phyloP scores from a whole-genome alignment of 64 coral and sea anemone genomes.

The Montipora efflorescens region DNA sequence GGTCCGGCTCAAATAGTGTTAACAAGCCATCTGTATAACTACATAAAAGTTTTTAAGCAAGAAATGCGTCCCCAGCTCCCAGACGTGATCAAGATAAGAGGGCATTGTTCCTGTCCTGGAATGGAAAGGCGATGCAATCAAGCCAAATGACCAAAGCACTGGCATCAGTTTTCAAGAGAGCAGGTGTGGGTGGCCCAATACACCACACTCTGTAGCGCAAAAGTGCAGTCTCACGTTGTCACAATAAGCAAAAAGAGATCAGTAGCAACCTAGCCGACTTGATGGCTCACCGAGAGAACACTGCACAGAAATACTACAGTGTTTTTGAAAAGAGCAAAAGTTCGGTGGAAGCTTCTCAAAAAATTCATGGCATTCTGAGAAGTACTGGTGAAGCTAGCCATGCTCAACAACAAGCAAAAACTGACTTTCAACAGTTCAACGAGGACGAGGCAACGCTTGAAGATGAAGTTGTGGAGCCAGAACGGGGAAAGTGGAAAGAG shows the following conservation, averaged over 20 bases:
- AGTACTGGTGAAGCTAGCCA: neutral
- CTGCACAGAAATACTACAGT: slow-evolving; percentile 49
- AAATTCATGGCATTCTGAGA: neutral
- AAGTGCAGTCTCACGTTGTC: slow-evolving; percentile 20
- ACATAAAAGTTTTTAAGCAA: slow-evolving; percentile 29
- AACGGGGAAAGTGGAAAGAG: slow-evolving; percentile 7
- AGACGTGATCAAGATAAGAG: neutral
- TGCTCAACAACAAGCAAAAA: neutral
- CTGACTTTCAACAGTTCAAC: neutral
- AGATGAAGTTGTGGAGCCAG: neutral
- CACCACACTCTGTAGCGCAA: slow-evolving; percentile 44
- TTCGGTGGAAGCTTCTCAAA: neutral
- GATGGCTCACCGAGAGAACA: slow-evolving; percentile 49
- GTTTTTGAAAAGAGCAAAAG: slow-evolving; percentile 20
- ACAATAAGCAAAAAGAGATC: slow-evolving; percentile 39
- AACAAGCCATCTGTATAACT: slow-evolving; percentile 26
- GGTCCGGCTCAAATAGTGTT: slow-evolving; percentile 32
- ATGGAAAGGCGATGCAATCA: slow-evolving; percentile 13
- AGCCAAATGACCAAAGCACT: slow-evolving; percentile 25
- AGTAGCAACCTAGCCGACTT: slow-evolving; percentile 39
- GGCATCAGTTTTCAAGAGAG: slow-evolving; percentile 43
- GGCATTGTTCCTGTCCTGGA: slow-evolving; percentile 24
- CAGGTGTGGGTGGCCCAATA: slow-evolving; percentile 14
- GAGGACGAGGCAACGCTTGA: neutral
- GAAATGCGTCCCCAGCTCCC: slow-evolving; percentile 12